Base-by-base conservation (phyloP, 2,113 vertebrate species). In the Brienomyrus longianalis region DNA sequence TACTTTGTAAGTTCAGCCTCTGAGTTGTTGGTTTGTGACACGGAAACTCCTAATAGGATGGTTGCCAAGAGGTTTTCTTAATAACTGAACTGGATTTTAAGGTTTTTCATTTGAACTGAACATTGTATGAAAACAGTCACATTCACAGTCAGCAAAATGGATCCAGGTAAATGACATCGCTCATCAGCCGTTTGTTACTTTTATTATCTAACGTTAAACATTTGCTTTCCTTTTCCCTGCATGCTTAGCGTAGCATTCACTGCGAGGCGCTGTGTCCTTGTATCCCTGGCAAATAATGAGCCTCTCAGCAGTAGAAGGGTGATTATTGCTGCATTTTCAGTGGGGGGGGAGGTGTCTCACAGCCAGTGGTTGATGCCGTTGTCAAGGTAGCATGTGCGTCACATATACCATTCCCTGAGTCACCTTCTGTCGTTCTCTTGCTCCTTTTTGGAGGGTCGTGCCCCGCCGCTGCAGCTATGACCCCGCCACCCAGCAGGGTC, bases 401-500 rank as follows among this genome's bases (percentile, higher is more conserved):
- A 89, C 11, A 52, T 27, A n/a, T 17, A 50, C 35, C 85, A 11
- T n/a, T 83, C 39, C 10, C 13, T 27, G 56, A 21, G 31, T 59
- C 88, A 50, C 31, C 13, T 50, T 10, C 70, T 9, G 10, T 23
- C 39, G 5, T 21, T 66, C 59, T 74, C 45, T 70, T 45, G 45
- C 89, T 56, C 45, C 15, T 50, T 27, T 11, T 19, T 9, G 39
- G 47, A 11, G 31, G 90, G 88, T 21, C 27, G 45, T 52, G 31
- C 90, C 70, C 35, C 91, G 80, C 21, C n/a, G 56, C 23, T 89
- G n/a, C n/a, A 39, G 35, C 31, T 50, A 45, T 92, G 89, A 89
- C 86, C 88, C 31, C 13, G 27, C 8, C 56, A 77, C 50, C 90
- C 88, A 1, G 35, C 92, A 86, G 43, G 90, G 91, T 90, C 89